These are phyloP conservation scores for Acarapis woodi DNA, from an alignment of 1,140 invertebrate genomes.

Conservation along the genomic window DNA sequence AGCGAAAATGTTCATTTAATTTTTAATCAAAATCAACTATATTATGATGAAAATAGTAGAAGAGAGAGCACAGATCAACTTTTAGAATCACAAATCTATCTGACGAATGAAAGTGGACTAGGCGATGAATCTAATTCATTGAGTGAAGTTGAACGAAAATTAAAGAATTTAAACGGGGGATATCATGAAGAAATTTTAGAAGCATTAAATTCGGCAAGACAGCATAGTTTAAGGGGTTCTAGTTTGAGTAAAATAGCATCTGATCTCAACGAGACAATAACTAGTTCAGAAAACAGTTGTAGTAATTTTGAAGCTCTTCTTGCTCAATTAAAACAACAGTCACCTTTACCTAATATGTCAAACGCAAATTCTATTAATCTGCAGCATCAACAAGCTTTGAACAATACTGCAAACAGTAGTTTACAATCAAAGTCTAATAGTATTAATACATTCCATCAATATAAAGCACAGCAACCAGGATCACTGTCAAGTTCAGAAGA, in stretches of 20 bases:
- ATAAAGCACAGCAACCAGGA: too few relatives aligned
- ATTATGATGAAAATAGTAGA: slow-evolving; percentile 14
- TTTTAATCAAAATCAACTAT: slow-evolving; percentile 3
- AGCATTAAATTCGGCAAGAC: slow-evolving; percentile 25
- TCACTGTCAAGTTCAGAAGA: slow-evolving; percentile 55
- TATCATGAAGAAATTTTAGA: slow-evolving; percentile 74
- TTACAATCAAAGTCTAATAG: too few relatives aligned
- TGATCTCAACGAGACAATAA: slow-evolving; percentile 15
- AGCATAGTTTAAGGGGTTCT: slow-evolving; percentile 6
- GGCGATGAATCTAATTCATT: too few relatives aligned
- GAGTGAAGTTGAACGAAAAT: slow-evolving; percentile 38
- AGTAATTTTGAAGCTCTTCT: slow-evolving; percentile 70
- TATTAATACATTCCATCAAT: too few relatives aligned
- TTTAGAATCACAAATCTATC: too few relatives aligned
- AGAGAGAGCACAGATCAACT: too few relatives aligned
- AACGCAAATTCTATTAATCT: slow-evolving; percentile 52
- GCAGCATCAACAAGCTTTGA: slow-evolving; percentile 31
- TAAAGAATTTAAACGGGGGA: slow-evolving; percentile 60
- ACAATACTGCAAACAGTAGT: too few relatives aligned
- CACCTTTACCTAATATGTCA: slow-evolving; percentile 48
- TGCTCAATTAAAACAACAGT: slow-evolving; percentile 58
- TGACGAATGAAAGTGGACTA: too few relatives aligned
- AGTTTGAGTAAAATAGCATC: slow-evolving; percentile 17
- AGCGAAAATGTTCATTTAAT: too few relatives aligned
- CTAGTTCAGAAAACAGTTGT: slow-evolving; percentile 35